phyloP scores from a whole-genome alignment of 2,888 invertebrate species.

The Myopa testacea region DNA sequence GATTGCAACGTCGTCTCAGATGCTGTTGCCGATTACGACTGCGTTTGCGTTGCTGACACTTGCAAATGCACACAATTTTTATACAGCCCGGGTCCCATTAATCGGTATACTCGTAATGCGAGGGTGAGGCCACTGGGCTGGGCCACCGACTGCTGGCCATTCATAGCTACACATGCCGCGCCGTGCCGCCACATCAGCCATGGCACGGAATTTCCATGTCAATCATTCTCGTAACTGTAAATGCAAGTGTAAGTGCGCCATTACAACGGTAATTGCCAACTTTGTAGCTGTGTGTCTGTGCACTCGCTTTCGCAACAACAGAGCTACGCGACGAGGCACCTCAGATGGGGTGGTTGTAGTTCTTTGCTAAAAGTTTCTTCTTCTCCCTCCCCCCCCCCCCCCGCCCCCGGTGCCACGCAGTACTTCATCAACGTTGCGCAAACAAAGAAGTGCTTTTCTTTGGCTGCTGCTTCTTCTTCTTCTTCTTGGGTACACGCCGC shows the following conservation, averaged over 20 bases:
- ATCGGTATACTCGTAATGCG: neutral
- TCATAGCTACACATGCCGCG: neutral
- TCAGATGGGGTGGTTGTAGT: too few species aligned
- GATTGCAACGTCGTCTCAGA: constrained; percentile 8
- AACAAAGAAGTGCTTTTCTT: constrained; percentile 18
- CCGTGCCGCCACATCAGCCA: neutral
- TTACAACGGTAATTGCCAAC: constrained; percentile 32
- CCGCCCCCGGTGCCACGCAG: neutral
- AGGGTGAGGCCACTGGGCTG: neutral
- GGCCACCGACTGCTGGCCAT: neutral
- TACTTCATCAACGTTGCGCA: neutral
- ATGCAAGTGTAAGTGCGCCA: constrained; percentile 27
- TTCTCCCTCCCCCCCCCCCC: neutral
- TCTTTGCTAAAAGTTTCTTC: neutral
- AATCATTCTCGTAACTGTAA: constrained; percentile 34
- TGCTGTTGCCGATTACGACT: constrained; percentile 21
- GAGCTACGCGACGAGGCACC: neutral
- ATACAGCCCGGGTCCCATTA: neutral
- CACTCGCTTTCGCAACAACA: neutral
- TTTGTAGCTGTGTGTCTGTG: constrained; percentile 7
- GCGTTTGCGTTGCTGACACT: constrained; percentile 40
- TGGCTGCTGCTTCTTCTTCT: neutral
- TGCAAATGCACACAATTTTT: constrained; percentile 32
- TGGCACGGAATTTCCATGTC: constrained; percentile 28
- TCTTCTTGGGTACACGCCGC: too few species aligned